Conservation (phyloP, 2,888 invertebrate species). For the Torymus texanus region DNA sequence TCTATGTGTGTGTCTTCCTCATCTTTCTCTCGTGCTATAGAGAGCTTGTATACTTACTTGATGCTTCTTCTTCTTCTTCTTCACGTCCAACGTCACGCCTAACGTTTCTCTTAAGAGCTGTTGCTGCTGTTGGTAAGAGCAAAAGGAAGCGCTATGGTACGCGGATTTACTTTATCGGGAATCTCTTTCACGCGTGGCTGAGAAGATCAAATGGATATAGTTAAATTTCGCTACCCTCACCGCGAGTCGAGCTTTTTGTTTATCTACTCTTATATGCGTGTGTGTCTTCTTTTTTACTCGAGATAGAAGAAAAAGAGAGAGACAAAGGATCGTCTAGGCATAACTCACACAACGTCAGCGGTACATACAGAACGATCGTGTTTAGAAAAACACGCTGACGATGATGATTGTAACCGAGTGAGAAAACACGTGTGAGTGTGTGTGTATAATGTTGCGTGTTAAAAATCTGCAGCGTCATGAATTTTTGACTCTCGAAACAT, state of each 20-base stretch:
- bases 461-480: constrained; percentile 18
- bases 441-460: too few relatives aligned
- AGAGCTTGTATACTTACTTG: constrained; percentile 15
- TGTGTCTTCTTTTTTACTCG: too few relatives aligned
- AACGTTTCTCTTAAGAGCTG: constrained; percentile 33
- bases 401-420: too few relatives aligned
- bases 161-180: constrained; percentile 20
- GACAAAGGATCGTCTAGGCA: too few relatives aligned
- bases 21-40: constrained; percentile 14
- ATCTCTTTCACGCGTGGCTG: constrained; percentile 13
- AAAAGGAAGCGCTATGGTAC: constrained; percentile 16
- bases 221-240: constrained; percentile 24
- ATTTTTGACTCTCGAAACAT: neutral
- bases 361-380: too few relatives aligned
- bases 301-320: too few relatives aligned
- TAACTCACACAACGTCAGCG: too few relatives aligned
- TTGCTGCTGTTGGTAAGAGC: constrained; percentile 5
- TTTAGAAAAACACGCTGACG: too few relatives aligned
- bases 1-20: neutral
- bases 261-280: too few relatives aligned
- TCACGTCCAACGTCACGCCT: constrained; percentile 39
- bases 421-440: too few relatives aligned
- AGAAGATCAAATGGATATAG: constrained; percentile 31
- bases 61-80: constrained; percentile 29
- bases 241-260: neutral